Evolutionary conservation across 2,797 vertebrate genomes (phyloP).

Genomic region (Chrosomus eos): DNA sequence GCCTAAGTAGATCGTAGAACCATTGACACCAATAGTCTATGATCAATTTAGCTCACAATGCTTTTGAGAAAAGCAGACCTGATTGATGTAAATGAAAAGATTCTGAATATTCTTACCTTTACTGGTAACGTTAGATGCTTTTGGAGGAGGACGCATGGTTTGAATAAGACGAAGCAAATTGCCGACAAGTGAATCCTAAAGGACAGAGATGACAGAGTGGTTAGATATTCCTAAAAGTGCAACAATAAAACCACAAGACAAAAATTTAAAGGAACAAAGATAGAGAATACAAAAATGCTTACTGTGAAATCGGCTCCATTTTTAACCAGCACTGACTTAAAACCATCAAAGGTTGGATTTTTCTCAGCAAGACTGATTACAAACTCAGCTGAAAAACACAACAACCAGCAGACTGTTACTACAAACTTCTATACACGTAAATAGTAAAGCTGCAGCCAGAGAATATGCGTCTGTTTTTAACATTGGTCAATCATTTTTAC

Average conservation of each 20-base stretch:
- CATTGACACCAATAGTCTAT: neutral
- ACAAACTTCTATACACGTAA: neutral
- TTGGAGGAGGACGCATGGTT: constrained; percentile 92
- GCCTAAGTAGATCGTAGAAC: neutral
- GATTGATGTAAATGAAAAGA: neutral
- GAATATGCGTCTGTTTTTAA: neutral
- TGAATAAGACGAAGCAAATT: constrained; percentile 96
- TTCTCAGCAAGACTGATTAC: constrained; percentile 94
- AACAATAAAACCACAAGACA: neutral
- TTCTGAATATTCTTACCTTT: constrained; percentile 76
- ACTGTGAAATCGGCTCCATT: constrained; percentile 99
- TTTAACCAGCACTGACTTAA: constrained; percentile 86
- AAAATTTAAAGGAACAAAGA: neutral
- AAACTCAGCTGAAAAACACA: constrained; percentile 86
- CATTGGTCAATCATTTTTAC: neutral
- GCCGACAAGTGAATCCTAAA: constrained; percentile 90
- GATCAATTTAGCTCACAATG: neutral
- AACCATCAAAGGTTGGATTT: constrained; percentile 86
- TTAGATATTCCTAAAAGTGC: neutral
- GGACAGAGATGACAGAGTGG: neutral
- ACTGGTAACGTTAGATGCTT: constrained; percentile 78
- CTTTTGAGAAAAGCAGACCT: neutral
- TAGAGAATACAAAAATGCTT: constrained; percentile 58
- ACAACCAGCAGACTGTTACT: neutral
- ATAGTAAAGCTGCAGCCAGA: neutral